A percentile compares a stretch with the other conserved stretches of the same genome.
Evolutionary conservation across 2,113 vertebrate genomes (phyloP).

Genomic region (Takifugu flavidus): DNA sequence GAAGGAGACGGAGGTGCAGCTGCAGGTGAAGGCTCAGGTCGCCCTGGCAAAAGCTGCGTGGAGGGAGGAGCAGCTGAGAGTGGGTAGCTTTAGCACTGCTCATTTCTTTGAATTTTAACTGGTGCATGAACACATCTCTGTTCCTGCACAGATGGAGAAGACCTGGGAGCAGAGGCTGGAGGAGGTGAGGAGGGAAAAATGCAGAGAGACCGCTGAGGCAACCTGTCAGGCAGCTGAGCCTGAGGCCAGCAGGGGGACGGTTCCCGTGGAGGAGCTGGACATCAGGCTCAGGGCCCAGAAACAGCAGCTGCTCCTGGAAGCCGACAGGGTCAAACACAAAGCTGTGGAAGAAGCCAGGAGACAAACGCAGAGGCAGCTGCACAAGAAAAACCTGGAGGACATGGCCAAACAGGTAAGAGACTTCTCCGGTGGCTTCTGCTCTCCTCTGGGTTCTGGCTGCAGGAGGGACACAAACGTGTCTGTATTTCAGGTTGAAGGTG

Average conservation of each 20-base stretch:
- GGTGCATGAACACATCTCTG: background rate
- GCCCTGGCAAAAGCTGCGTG: conserved; percentile 65
- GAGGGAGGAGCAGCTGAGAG: conserved; percentile 78
- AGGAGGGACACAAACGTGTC: background rate
- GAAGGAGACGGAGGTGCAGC: conserved; percentile 67
- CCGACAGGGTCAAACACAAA: conserved; percentile 61
- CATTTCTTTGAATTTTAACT: background rate
- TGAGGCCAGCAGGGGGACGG: conserved; percentile 1
- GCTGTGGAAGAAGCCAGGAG: conserved; percentile 71
- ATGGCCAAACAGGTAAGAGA: conserved; percentile 80
- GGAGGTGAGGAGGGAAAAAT: conserved; percentile 52
- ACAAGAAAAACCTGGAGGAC: conserved; percentile 76
- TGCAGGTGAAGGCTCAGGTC: conserved; percentile 69
- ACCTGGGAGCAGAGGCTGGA: conserved; percentile 78
- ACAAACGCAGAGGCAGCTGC: conserved; percentile 70
- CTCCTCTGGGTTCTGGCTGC: background rate
- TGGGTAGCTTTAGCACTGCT: conserved; percentile 25
- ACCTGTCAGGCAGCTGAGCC: conserved; percentile 75
- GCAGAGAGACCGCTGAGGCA: conserved; percentile 56
- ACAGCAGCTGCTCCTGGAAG: conserved; percentile 65
- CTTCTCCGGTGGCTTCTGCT: no score
- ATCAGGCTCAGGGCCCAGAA: conserved; percentile 62
- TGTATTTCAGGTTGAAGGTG: conserved; percentile 80
- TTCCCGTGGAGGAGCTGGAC: conserved; percentile 59
- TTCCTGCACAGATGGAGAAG: conserved; percentile 70